Conservation (phyloP, 2,113 vertebrate genomes). For the Aphelocoma coerulescens region DNA sequence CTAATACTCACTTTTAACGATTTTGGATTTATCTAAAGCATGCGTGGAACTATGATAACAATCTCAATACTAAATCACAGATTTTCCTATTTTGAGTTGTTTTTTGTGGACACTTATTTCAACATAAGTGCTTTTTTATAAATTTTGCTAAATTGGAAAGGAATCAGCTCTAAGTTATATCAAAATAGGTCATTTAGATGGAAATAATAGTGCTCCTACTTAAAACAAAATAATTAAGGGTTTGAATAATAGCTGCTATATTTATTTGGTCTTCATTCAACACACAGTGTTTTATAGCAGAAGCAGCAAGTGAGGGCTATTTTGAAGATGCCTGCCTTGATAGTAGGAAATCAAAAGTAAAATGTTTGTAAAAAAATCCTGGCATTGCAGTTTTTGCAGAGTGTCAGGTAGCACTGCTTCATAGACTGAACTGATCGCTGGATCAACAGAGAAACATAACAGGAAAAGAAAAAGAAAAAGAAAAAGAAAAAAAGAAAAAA, state of each 20-base stretch:
- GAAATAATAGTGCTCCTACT: not conserved
- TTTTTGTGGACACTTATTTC: not conserved
- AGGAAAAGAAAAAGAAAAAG: too few relatives aligned
- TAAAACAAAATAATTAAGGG: not conserved
- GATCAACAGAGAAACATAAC: not conserved
- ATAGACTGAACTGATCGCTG: not conserved
- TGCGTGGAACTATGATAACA: not conserved
- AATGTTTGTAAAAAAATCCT: not conserved
- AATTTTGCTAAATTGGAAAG: not conserved
- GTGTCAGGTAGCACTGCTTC: not conserved
- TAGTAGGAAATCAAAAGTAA: not conserved
- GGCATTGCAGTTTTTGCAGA: not conserved
- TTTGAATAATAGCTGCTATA: not conserved
- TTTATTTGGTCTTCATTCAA: not conserved
- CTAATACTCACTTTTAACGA: not conserved
- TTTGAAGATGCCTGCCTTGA: not conserved
- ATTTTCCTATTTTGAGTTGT: not conserved
- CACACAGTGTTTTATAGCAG: not conserved
- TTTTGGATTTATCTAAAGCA: not conserved
- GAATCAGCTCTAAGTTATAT: not conserved
- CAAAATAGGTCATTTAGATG: not conserved
- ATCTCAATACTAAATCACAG: not conserved
- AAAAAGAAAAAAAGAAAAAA: rapidly evolving
- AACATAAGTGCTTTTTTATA: not conserved
- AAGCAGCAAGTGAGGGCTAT: not conserved